phyloP scores from a whole-genome alignment of 2,113 vertebrate genomes.

The Bufo bufo region DNA sequence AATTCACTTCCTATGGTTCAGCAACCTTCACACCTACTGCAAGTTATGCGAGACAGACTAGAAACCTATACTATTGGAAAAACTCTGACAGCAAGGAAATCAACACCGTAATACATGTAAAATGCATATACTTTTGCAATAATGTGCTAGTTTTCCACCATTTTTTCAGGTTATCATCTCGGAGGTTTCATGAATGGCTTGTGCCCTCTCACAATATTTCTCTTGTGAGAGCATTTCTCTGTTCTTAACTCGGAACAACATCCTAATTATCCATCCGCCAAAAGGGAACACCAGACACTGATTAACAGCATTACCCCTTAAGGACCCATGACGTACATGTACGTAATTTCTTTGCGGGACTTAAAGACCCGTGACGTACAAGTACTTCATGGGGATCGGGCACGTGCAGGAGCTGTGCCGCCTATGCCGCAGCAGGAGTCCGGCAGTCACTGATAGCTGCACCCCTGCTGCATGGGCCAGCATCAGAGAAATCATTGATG shows the following conservation, averaged over 20 bases:
- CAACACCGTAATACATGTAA: background rate
- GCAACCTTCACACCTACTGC: background rate
- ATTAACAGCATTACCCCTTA: conserved; percentile 1
- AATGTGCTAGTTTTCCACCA: background rate
- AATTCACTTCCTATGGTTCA: background rate
- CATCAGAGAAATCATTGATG: too few species aligned
- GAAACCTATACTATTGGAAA: background rate
- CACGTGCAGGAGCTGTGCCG: too few species aligned
- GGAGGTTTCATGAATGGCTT: background rate
- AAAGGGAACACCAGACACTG: background rate
- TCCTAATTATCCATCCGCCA: conserved; percentile 8
- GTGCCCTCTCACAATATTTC: background rate
- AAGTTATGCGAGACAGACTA: background rate
- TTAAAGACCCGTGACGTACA: too few species aligned
- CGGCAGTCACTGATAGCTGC: too few species aligned
- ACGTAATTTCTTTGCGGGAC: too few species aligned
- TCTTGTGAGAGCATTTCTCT: background rate
- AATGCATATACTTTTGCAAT: background rate
- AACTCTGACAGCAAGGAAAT: background rate
- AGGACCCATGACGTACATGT: too few species aligned
- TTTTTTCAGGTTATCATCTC: background rate
- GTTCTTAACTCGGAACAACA: background rate
- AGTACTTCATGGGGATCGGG: too few species aligned
- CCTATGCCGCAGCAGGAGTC: too few species aligned
- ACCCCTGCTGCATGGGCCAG: too few species aligned